Percentiles rank a stretch among this genome's conserved stretches.
Evolutionary conservation across 2,888 invertebrate genomes (phyloP).

Genomic region (Mellilla xanthometata): DNA sequence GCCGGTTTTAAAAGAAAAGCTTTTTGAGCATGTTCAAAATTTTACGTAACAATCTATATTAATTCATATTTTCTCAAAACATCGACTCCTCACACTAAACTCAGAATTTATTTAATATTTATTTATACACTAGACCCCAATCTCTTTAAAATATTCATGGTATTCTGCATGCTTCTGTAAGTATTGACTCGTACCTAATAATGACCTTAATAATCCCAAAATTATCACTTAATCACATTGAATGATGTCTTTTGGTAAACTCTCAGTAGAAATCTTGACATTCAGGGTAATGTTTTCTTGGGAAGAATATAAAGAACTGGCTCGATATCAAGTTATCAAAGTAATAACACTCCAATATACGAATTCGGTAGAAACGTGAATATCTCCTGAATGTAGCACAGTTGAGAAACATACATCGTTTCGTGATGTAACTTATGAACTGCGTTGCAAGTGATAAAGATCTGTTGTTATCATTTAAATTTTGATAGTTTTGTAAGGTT

Average conservation of each 20-base stretch:
- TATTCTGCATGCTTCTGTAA: slow-evolving; percentile 89
- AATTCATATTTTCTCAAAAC: too few species aligned
- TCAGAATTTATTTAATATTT: too few species aligned
- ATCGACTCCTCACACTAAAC: too few species aligned
- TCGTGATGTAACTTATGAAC: slow-evolving; percentile 37
- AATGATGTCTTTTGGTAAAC: slow-evolving; percentile 39
- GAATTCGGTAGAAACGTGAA: slow-evolving; percentile 81
- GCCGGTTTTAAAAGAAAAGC: too few species aligned
- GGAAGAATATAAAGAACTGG: slow-evolving; percentile 85
- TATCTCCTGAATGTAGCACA: slow-evolving; percentile 67
- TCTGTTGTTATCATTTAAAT: slow-evolving; percentile 82
- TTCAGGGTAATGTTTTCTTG: slow-evolving; percentile 42
- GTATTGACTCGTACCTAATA: slow-evolving; percentile 92
- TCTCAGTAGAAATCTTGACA: background rate
- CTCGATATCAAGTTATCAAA: slow-evolving; percentile 75
- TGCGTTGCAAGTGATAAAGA: slow-evolving; percentile 50
- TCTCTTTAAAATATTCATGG: slow-evolving; percentile 78
- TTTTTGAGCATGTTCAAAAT: too few species aligned
- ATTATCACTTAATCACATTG: slow-evolving; percentile 90
- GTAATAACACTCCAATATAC: slow-evolving; percentile 84
- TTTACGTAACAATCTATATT: too few species aligned
- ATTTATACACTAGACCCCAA: slow-evolving; percentile 86
- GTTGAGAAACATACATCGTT: slow-evolving; percentile 53
- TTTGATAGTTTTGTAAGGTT: slow-evolving; percentile 44
- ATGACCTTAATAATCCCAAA: slow-evolving; percentile 91